These are phyloP conservation scores for Bibio marci DNA, from an alignment of 2,888 invertebrate species.

Conservation along the genomic window DNA sequence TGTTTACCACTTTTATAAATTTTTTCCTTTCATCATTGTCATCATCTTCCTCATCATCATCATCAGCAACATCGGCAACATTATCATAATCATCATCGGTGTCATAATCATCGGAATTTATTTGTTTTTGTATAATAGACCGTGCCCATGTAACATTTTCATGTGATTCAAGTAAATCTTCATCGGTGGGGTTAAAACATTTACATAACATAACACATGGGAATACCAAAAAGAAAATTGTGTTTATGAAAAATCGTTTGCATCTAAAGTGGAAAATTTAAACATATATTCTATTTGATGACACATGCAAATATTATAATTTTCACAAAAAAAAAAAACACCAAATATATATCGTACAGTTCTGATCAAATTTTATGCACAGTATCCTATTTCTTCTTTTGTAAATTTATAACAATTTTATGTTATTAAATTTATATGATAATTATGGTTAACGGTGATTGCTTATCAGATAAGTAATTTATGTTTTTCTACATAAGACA, in stretches of 20 bases:
- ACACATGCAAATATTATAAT: too few species aligned
- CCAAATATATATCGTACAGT: too few species aligned
- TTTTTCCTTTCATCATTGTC: not conserved
- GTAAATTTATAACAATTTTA: too few species aligned
- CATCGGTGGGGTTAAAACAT: conserved; percentile 16
- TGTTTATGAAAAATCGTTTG: conserved; percentile 17
- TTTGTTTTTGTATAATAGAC: conserved; percentile 9
- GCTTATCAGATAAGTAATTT: too few species aligned
- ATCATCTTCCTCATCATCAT: not conserved
- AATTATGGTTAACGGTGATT: too few species aligned
- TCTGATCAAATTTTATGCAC: too few species aligned
- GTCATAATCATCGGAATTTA: not conserved
- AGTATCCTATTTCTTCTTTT: too few species aligned
- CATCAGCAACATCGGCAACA: not conserved
- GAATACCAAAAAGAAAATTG: conserved; percentile 15
- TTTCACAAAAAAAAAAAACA: too few species aligned
- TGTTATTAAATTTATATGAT: too few species aligned
- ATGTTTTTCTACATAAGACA: too few species aligned
- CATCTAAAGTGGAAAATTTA: conserved; percentile 6
- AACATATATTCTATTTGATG: too few species aligned
- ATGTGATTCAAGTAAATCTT: conserved; percentile 14
- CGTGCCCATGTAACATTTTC: conserved; percentile 15
- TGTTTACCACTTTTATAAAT: not conserved
- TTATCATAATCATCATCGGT: too few species aligned
- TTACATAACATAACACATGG: conserved; percentile 18